phyloP scores from a whole-genome alignment of 2,113 vertebrate species.

The Syngnathoides biaculeatus region DNA sequence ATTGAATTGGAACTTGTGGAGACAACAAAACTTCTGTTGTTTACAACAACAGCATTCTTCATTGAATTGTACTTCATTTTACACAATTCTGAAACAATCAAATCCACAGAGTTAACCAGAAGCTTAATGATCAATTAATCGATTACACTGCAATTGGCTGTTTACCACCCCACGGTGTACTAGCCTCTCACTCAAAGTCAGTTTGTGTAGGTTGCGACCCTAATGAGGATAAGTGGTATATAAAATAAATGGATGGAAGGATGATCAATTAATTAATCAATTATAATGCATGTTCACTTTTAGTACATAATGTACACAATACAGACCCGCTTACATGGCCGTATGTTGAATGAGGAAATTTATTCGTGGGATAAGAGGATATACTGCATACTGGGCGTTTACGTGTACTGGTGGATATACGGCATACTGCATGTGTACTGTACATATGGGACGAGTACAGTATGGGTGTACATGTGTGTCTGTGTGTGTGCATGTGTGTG shows the following conservation, averaged over 20 bases:
- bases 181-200: background rate
- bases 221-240: background rate
- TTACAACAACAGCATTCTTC: background rate
- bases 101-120: background rate
- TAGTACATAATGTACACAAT: background rate
- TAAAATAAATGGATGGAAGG: background rate
- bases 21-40: background rate
- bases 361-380: constrained; percentile 13
- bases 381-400: background rate
- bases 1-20: background rate
- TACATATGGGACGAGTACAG: background rate
- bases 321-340: background rate
- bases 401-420: too few species aligned
- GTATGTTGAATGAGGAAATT: constrained; percentile 14
- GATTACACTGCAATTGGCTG: background rate
- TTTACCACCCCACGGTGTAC: background rate
- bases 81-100: background rate
- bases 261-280: background rate
- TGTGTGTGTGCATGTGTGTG: constrained; percentile 14
- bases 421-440: background rate
- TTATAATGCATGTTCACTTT: background rate
- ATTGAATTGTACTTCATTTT: background rate
- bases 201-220: background rate
- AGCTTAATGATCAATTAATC: background rate
- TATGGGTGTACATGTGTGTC: too few species aligned